Conservation (phyloP, 2,113 vertebrate species). For the Zosterops borbonicus region DNA sequence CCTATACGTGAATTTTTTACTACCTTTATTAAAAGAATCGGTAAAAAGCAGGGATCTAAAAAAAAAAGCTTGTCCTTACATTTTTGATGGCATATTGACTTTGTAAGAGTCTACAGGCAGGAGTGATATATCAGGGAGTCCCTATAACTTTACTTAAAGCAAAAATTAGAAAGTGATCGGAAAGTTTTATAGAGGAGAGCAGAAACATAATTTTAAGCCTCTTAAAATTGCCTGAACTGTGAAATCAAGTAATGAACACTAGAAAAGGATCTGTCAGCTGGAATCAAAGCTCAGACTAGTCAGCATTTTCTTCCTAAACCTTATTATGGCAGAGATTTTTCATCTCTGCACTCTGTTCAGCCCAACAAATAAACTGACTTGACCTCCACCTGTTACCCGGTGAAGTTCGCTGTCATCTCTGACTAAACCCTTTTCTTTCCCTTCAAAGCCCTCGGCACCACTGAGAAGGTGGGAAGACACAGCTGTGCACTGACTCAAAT, state of each 20-base stretch:
- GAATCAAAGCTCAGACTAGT: constrained; percentile 81
- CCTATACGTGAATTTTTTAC: background rate
- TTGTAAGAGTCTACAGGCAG: background rate
- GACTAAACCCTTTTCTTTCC: constrained; percentile 64
- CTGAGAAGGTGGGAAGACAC: constrained; percentile 51
- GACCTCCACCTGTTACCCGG: constrained; percentile 76
- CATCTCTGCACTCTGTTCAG: constrained; percentile 72
- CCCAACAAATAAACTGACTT: constrained; percentile 79
- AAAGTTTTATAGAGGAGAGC: constrained; percentile 69
- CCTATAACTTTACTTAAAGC: constrained; percentile 60
- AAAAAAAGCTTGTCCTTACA: background rate
- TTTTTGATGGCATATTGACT: constrained; percentile 26
- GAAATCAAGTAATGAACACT: constrained; percentile 88
- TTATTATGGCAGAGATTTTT: constrained; percentile 82
- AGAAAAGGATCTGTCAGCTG: constrained; percentile 90
- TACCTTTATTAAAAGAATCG: background rate
- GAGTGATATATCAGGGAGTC: background rate
- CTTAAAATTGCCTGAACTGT: constrained; percentile 81
- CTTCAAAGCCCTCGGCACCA: constrained; percentile 64
- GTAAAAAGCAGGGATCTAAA: background rate
- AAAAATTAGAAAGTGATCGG: constrained; percentile 66
- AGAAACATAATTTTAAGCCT: constrained; percentile 77
- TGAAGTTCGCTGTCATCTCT: constrained; percentile 62
- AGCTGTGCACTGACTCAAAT: constrained; percentile 38
- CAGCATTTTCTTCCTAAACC: constrained; percentile 85